Evolutionary conservation across 2,797 vertebrate species (phyloP), one percentile per base, ranked within the genome.

Genomic region (Jordanella pulchra): DNA sequence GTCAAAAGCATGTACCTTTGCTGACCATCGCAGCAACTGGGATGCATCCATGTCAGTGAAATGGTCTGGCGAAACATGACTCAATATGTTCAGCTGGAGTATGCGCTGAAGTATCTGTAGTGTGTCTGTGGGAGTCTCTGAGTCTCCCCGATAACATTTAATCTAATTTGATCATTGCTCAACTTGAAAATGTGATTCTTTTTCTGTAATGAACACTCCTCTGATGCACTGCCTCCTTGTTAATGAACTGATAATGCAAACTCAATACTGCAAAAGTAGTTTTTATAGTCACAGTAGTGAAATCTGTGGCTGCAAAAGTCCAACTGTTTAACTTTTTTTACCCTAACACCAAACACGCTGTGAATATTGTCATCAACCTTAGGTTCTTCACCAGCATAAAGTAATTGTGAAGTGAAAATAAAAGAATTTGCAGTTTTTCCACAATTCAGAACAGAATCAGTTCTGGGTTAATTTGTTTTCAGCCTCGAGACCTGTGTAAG

Each of bases 41-140:
- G 72, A 71, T 61, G 65, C 72, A 77, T 83, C 78, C 81, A 72
- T 65, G n/a, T 70, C 76, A 47, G 83, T 72, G 78, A 84, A 74
- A 64, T 30, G 69, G 86, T 72, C 42, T 67, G 77, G 71, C 68
- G 78, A 67, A 84, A 77, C 78, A 66, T 66, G 65, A 64, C 50
- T 70, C 45, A 13, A 54, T 23, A 14, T 64, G 73, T 56, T 77
- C 54, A 65, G 64, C 61, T n/a, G 71, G 13, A 48, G 17, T 65
- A 69, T 67, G 63, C 70, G 55, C 67, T 39, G 30, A 39, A 47
- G 28, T 39, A 32, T 70, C 55, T n/a, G 61, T 58, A 50, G 63
- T 50, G 71, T 32, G 28, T 65, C 48, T 32, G 39, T 44, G 51
- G 35, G 51, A 55, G 48, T 39, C 66, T 39, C 30, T 9, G 27